phyloP scores from a whole-genome alignment of 1,140 invertebrate genomes.

The Drosophila mojavensis region DNA sequence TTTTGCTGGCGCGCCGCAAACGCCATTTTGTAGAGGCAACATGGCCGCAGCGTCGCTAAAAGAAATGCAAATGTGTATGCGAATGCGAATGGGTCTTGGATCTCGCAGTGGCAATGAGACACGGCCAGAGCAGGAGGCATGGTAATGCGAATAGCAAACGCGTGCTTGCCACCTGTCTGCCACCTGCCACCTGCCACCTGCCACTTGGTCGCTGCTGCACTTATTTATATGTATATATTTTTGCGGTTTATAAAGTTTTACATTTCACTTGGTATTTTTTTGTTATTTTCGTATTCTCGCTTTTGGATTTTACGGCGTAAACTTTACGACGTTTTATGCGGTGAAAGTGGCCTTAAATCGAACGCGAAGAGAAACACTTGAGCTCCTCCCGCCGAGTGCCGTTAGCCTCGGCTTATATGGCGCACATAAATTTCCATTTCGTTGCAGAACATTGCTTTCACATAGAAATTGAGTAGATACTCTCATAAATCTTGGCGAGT shows the following conservation, averaged over 20 bases:
- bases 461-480: slow-evolving; percentile 77
- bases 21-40: slow-evolving; percentile 76
- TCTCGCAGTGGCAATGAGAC: neutral
- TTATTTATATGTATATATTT: slow-evolving; percentile 71
- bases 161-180: slow-evolving; percentile 27
- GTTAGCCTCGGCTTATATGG: slow-evolving; percentile 36
- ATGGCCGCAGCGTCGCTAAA: slow-evolving; percentile 56
- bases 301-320: slow-evolving; percentile 62
- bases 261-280: slow-evolving; percentile 57
- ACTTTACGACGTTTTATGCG: slow-evolving; percentile 69
- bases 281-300: slow-evolving; percentile 50
- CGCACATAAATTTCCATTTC: slow-evolving; percentile 80
- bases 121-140: neutral
- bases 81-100: slow-evolving; percentile 48
- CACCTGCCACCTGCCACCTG: slow-evolving; percentile 52
- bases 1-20: slow-evolving; percentile 75
- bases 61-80: slow-evolving; percentile 63
- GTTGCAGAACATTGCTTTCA: slow-evolving; percentile 69
- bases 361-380: slow-evolving; percentile 21
- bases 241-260: slow-evolving; percentile 75
- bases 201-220: slow-evolving; percentile 35
- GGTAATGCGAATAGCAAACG: slow-evolving; percentile 11
- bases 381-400: slow-evolving; percentile 26
- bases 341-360: slow-evolving; percentile 72
- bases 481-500: slow-evolving; percentile 77